Evolutionary conservation across 2,113 vertebrate genomes (phyloP).

Genomic region (Lampris megalopsis): DNA sequence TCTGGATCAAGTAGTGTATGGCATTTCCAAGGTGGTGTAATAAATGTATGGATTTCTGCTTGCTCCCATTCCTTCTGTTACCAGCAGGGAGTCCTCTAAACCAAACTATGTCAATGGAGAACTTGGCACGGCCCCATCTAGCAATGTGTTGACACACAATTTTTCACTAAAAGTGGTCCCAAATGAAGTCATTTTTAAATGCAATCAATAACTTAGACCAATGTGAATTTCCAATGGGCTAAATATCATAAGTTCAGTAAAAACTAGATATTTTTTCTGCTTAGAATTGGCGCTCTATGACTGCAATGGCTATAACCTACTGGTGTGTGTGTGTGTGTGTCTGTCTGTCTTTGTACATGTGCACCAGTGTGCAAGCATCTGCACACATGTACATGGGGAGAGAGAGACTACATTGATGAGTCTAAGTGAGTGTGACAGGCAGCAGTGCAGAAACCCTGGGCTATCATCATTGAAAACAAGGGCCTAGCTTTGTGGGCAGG

Average conservation of each 20-base stretch:
- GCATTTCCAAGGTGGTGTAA: neutral
- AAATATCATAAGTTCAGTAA: neutral
- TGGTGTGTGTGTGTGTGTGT: conserved; percentile 23
- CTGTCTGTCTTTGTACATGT: conserved; percentile 11
- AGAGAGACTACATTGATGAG: conserved; percentile 48
- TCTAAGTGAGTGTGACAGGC: conserved; percentile 64
- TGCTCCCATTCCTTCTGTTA: conserved; percentile 26
- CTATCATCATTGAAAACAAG: conserved; percentile 65
- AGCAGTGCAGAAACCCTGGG: conserved; percentile 57
- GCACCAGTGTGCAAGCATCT: conserved; percentile 8
- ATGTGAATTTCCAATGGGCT: conserved; percentile 4
- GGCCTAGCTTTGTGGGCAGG: conserved; percentile 49
- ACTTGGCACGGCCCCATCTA: conserved; percentile 5
- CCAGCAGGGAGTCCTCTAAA: conserved; percentile 70
- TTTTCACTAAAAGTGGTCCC: conserved; percentile 9
- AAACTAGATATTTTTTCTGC: neutral
- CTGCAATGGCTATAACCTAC: conserved; percentile 9
- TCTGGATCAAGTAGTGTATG: neutral
- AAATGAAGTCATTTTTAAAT: conserved; percentile 13
- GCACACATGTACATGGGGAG: conserved; percentile 3
- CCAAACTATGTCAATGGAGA: conserved; percentile 42
- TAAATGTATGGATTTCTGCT: neutral
- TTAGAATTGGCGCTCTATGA: neutral
- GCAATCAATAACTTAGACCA: conserved; percentile 22
- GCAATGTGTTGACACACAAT: conserved; percentile 45